These are phyloP conservation scores for Machimus rusticus DNA, from an alignment of 2,888 invertebrate species.

Conservation along the genomic window DNA sequence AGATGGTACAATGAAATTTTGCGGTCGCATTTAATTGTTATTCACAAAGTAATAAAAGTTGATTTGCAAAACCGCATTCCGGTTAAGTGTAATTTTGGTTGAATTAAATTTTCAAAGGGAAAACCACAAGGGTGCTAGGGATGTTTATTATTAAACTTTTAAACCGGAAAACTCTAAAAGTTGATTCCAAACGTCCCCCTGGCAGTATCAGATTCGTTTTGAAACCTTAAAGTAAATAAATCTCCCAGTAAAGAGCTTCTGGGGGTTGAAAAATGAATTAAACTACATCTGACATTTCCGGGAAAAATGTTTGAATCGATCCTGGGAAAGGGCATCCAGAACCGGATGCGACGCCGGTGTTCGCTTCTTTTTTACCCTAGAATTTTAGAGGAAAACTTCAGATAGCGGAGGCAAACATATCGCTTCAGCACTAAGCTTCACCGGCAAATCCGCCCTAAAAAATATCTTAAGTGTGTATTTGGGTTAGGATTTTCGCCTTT, in stretches of 20 bases:
- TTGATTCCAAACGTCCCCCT: neutral
- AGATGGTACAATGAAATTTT: neutral
- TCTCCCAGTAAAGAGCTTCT: neutral
- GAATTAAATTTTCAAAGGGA: neutral
- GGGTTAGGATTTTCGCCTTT: constrained; percentile 21
- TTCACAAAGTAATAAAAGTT: neutral
- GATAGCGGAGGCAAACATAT: neutral
- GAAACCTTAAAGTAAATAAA: neutral
- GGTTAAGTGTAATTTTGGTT: neutral
- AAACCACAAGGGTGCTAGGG: neutral
- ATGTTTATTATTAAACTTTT: neutral
- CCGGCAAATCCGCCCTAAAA: constrained; percentile 4
- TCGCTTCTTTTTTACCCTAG: neutral
- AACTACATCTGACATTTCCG: neutral
- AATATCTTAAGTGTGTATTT: constrained; percentile 7
- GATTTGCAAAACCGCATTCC: neutral
- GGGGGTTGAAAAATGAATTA: neutral
- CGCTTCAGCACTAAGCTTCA: neutral
- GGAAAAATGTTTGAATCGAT: neutral
- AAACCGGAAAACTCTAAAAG: neutral
- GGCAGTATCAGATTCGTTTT: neutral
- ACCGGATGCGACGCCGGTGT: neutral
- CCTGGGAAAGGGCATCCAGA: neutral
- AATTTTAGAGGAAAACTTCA: neutral
- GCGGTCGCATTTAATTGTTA: neutral